Percentiles rank a stretch among this genome's conserved stretches.
Conservation (phyloP, 2,113 vertebrate genomes). For the Nymphicus hollandicus region DNA sequence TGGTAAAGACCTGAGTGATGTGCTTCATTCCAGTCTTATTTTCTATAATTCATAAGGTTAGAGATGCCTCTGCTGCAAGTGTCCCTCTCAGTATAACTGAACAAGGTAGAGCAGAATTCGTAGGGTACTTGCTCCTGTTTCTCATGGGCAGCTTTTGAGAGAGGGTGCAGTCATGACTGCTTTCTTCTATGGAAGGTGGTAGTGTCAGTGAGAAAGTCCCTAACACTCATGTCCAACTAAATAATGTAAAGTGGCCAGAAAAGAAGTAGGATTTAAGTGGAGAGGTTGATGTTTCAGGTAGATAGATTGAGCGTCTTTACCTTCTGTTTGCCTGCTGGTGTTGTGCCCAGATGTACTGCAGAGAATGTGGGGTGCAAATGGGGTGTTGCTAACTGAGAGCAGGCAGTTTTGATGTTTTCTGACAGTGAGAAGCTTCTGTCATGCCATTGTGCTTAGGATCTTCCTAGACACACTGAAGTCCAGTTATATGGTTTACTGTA, state of each 20-base stretch:
- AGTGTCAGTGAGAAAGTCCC: not conserved
- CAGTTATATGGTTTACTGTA: not conserved
- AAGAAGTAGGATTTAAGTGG: not conserved
- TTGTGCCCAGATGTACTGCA: not conserved
- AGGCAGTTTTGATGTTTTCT: not conserved
- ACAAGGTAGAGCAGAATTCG: not conserved
- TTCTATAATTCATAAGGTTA: not conserved
- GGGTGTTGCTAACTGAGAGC: not conserved
- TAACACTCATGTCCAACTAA: not conserved
- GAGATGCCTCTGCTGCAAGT: not conserved
- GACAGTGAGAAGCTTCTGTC: not conserved
- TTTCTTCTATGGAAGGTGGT: not conserved
- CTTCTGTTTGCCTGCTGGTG: not conserved
- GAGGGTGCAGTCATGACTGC: not conserved
- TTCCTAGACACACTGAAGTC: not conserved
- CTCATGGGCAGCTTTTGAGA: not conserved
- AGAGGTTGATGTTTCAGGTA: not conserved
- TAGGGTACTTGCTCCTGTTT: not conserved
- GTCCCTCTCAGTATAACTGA: not conserved
- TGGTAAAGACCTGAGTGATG: not conserved
- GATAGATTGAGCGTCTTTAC: not conserved
- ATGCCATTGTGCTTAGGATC: accelerated
- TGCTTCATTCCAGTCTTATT: not conserved
- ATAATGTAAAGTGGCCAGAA: not conserved
- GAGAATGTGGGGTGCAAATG: not conserved